Evolutionary conservation across 1,140 invertebrate species (phyloP), one percentile per base, ranked within the genome.

Genomic region (Pogonus chalceus): DNA sequence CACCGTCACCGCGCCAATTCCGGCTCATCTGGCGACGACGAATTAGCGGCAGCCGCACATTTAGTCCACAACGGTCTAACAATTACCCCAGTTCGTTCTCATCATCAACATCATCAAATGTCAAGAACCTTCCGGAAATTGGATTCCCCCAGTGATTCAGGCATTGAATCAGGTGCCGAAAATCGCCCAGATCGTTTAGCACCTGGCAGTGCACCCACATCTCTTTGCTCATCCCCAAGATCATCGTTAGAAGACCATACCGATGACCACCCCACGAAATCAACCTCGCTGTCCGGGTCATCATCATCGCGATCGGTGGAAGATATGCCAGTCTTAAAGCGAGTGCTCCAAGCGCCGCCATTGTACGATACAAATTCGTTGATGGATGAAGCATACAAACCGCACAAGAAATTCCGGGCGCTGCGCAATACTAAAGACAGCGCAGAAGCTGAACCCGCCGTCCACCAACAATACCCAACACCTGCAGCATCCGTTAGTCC

Each of bases 321-420:
- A 67, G 90, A 93, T 62, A 95, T 94, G 91, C 91, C 92, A 0
- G 90, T 94, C 54, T 72, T 96, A 51, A 94, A 94, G 65, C 79
- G 91, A 21, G 91, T 92, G 0, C 77, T 95, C 0, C 90, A 94
- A 68, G 91, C 91, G 1, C 92, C 92, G 1, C 92, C 92, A 0
- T 72, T 93, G 1, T 89, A 89, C 69, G 87, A 90, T 64, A 90
- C 88, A 37, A 89, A 89, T 63, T 87, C 87, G 1, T 70, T 94
- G 35, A 93, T 94, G 90, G 90, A 93, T 66, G 90, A 93, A 70
- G 90, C 90, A 1, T 94, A 94, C 74, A 90, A 92, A 64, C 90
- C 90, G 43, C 92, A 95, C 76, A 95, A 95, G 69, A 95, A 95
- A 68, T 94, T 95, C 78, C 79, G 91, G 2, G 87, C 87, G 0